phyloP scores from a whole-genome alignment of 2,888 invertebrate species.

The Venusia cambrica region DNA sequence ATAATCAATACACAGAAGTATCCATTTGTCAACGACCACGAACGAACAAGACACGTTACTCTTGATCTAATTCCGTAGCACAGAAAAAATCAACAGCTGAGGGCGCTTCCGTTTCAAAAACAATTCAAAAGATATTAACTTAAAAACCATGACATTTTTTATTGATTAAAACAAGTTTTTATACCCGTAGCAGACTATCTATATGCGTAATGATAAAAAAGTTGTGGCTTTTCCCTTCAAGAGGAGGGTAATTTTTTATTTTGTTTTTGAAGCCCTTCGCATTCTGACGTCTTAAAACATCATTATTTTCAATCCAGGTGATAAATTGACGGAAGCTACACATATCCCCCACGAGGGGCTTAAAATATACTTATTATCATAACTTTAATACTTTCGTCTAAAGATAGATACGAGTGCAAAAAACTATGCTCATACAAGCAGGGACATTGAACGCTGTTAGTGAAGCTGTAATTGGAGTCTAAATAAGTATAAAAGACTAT shows the following conservation, averaged over 20 bases:
- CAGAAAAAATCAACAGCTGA: conserved; percentile 45
- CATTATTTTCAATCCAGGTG: conserved; percentile 64
- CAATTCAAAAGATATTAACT: conserved; percentile 44
- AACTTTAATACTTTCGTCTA: conserved; percentile 36
- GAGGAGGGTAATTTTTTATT: not conserved
- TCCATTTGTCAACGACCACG: conserved; percentile 50
- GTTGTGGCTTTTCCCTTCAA: conserved; percentile 12
- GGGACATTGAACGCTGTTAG: conserved; percentile 1
- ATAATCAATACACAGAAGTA: conserved; percentile 41
- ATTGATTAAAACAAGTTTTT: conserved; percentile 31
- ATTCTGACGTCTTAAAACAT: conserved; percentile 42
- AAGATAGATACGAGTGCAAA: conserved; percentile 34
- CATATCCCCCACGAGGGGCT: conserved; percentile 43
- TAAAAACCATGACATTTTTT: conserved; percentile 40
- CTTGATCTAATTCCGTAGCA: conserved; percentile 46
- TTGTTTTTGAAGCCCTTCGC: conserved; percentile 20
- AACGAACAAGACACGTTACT: conserved; percentile 38
- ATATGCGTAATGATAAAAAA: conserved; percentile 27
- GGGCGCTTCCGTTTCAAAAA: conserved; percentile 52
- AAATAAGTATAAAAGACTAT: not conserved
- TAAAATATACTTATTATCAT: conserved; percentile 45
- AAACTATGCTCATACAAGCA: conserved; percentile 5
- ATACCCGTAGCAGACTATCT: conserved; percentile 17
- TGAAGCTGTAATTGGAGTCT: not conserved
- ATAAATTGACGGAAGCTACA: conserved; percentile 56